A percentile compares a stretch with the other conserved stretches of the same genome.
phyloP scores from a whole-genome alignment of 2,888 invertebrate genomes.

The Cephus pygmeus region DNA sequence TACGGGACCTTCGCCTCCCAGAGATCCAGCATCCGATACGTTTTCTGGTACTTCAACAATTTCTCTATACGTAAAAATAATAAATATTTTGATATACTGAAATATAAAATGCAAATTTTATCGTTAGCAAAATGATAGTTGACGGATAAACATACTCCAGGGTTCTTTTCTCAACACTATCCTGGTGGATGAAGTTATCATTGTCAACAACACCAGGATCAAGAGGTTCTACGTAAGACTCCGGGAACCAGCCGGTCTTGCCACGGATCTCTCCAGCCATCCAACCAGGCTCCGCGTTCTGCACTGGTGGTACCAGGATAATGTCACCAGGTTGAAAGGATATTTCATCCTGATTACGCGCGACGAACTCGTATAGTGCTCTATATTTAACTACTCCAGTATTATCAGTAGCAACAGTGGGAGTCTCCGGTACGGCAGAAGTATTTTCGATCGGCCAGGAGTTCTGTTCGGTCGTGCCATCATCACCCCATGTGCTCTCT shows the following conservation, averaged over 20 bases:
- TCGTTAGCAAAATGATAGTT: not conserved
- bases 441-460: conserved; percentile 50
- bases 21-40: conserved; percentile 67
- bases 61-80: conserved; percentile 66
- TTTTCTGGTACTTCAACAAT: conserved; percentile 81
- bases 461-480: conserved; percentile 58
- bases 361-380: conserved; percentile 93
- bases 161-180: conserved; percentile 61
- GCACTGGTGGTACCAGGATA: conserved; percentile 81
- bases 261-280: conserved; percentile 91
- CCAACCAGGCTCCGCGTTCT: conserved; percentile 98
- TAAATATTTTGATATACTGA: not conserved
- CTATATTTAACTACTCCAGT: conserved; percentile 78
- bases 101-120: not conserved
- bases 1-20: conserved; percentile 57
- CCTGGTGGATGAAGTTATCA: conserved; percentile 62
- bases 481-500: conserved; percentile 71
- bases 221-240: conserved; percentile 90
- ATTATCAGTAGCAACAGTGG: conserved; percentile 56
- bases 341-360: conserved; percentile 92
- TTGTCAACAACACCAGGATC: conserved; percentile 65
- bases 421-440: conserved; percentile 40
- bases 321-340: conserved; percentile 94
- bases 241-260: conserved; percentile 96
- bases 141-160: conserved; percentile 68